These are phyloP conservation scores for Microctonus brassicae DNA, from an alignment of 2,888 invertebrate genomes.

Conservation along the genomic window DNA sequence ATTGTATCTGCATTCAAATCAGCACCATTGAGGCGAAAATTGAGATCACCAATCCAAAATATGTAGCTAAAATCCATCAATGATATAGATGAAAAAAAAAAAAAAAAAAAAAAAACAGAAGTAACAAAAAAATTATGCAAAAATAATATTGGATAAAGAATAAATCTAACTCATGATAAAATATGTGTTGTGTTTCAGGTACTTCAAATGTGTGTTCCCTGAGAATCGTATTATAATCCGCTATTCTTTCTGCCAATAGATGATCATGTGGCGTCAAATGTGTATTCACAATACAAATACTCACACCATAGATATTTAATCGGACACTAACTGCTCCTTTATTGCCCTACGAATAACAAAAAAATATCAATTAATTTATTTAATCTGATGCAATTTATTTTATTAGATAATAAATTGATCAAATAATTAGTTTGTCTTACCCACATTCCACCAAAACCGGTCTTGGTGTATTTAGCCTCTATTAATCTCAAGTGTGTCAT, in stretches of 20 bases:
- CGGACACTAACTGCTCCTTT: conserved; percentile 94
- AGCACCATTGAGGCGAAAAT: conserved; percentile 83
- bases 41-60: conserved; percentile 93
- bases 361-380: background rate
- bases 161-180: conserved; percentile 85
- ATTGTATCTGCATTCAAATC: conserved; percentile 77
- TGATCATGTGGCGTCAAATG: conserved; percentile 93
- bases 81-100: background rate
- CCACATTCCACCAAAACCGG: conserved; percentile 94
- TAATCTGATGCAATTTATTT: background rate
- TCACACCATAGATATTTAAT: conserved; percentile 89
- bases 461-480: conserved; percentile 89
- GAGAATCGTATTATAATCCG: conserved; percentile 89
- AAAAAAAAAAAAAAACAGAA: conserved; percentile 1
- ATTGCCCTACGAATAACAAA: conserved; percentile 85
- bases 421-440: conserved; percentile 74
- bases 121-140: background rate
- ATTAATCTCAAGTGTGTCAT: conserved; percentile 86
- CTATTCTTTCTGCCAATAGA: conserved; percentile 84
- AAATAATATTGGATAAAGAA: no score
- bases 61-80: conserved; percentile 78
- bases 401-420: no score
- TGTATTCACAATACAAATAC: conserved; percentile 88
- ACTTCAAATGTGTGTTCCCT: conserved; percentile 86
- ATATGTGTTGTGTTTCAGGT: conserved; percentile 83